Conservation (phyloP, 1,140 invertebrate species). For the Bicyclus anynana region DNA sequence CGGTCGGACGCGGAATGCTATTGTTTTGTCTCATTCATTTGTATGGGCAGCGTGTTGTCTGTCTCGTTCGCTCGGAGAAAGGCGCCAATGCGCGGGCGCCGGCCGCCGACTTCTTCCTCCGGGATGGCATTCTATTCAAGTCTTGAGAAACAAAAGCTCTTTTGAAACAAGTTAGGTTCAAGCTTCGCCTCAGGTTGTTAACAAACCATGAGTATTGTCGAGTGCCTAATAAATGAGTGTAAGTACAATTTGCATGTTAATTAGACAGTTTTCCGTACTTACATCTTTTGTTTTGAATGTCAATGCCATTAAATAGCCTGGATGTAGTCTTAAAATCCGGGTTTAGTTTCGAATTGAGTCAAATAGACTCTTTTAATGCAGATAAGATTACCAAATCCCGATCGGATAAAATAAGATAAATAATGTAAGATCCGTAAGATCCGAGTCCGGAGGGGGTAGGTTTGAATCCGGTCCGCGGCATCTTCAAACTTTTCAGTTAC, state of each 20-base stretch:
- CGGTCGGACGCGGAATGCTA: slow-evolving; percentile 63
- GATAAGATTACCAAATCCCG: no score
- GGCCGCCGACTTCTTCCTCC: slow-evolving; percentile 68
- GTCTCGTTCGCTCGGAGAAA: slow-evolving; percentile 58
- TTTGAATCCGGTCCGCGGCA: no score
- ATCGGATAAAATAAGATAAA: no score
- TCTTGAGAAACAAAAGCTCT: slow-evolving; percentile 63
- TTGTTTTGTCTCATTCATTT: slow-evolving; percentile 53
- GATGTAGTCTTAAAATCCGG: no score
- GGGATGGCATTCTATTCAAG: slow-evolving; percentile 41
- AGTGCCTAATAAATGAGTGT: slow-evolving; percentile 4
- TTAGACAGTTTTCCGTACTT: not conserved
- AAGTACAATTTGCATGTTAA: not conserved
- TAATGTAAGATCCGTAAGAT: no score
- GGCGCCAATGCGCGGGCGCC: slow-evolving; percentile 70
- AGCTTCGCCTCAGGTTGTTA: slow-evolving; percentile 51
- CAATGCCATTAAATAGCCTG: no score
- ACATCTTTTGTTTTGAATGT: not conserved
- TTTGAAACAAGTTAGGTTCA: slow-evolving; percentile 67
- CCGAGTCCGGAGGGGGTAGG: no score
- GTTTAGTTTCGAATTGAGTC: no score
- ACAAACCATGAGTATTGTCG: slow-evolving; percentile 26
- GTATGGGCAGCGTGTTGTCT: slow-evolving; percentile 10
- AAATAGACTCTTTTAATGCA: no score
- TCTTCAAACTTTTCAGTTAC: no score